Base-by-base conservation (phyloP, 2,888 invertebrate species). In the Tethea ocularis region DNA sequence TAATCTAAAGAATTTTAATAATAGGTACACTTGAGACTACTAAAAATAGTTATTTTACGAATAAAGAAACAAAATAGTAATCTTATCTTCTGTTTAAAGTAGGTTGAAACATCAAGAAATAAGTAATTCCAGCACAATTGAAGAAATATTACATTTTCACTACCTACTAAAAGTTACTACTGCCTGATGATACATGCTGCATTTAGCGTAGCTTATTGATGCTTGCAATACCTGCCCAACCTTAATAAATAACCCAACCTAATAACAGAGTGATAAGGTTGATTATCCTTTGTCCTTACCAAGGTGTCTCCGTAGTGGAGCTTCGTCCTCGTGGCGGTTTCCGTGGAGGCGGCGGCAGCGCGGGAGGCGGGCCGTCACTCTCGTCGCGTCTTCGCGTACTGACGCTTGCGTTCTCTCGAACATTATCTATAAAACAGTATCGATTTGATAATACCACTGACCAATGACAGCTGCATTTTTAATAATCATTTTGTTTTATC, bases 281-380 rank as follows among this genome's bases (percentile, higher is more conserved):
- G 17, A 3, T 20, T 22, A 13, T 29, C 17, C 36, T 33, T 38
- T 41, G 20, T 57, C 3, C n/a, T 58, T 60, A 91, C 91, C 88
- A 86, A 62, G 85, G 74, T 17, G 80, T 82, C 2, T 91, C 90
- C 8, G 86, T 71, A 23, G 75, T 75, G 11, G 80, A 79, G 8
- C 77, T 65, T 26, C 88, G 76, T 52, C 81, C 82, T 66, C 91
- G 82, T 26, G 89, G 83, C 1, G 89, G 87, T 62, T 88, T 89
- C 57, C 91, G 76, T 2, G 92, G 93, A 26, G 93, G 93, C 51
- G 93, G 93, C 15, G 93, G 93, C 55, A 92, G 73, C 51, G 91
- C 89, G 7, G 93, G 92, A 41, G 89, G 90, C 22, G 89, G 87
- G 53, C 84, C 89, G 72, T 90, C 89, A 38, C 62, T 69, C 56